These are phyloP conservation scores for Megalops atlanticus DNA, from an alignment of 2,113 vertebrate genomes.

Conservation along the genomic window DNA sequence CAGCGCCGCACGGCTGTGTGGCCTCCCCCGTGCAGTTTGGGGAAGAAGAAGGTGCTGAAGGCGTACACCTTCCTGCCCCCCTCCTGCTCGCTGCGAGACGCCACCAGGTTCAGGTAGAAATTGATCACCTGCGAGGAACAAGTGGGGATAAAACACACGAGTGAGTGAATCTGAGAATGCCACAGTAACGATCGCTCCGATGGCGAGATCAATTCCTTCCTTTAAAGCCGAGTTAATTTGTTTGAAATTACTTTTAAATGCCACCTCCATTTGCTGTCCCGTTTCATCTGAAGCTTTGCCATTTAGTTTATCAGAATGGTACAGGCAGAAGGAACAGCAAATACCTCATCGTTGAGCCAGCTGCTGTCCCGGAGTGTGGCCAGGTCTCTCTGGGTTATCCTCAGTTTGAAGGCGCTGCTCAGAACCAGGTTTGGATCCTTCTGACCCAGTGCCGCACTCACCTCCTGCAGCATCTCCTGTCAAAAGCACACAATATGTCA, in stretches of 20 bases:
- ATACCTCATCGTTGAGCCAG: conserved; percentile 92
- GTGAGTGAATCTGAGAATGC: background rate
- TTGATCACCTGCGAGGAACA: conserved; percentile 82
- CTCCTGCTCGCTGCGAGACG: conserved; percentile 75
- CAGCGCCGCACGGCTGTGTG: conserved; percentile 82
- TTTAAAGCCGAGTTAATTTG: background rate
- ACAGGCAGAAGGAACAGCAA: background rate
- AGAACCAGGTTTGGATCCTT: conserved; percentile 76
- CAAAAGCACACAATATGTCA: conserved; percentile 19
- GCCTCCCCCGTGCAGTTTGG: conserved; percentile 77
- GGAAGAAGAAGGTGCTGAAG: conserved; percentile 92
- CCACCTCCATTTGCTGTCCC: background rate
- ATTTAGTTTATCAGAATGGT: background rate
- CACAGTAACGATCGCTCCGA: background rate
- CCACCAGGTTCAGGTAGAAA: conserved; percentile 89
- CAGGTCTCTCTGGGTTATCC: conserved; percentile 85
- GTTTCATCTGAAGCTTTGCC: background rate
- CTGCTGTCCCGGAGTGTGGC: conserved; percentile 73
- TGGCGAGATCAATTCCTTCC: background rate
- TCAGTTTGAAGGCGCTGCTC: conserved; percentile 85
- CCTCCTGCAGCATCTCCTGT: conserved; percentile 84
- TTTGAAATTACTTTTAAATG: background rate
- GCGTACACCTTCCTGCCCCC: conserved; percentile 73
- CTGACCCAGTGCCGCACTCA: conserved; percentile 70
- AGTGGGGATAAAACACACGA: background rate